Conservation (phyloP, 2,888 invertebrate species). For the Cephus rjabovi region DNA sequence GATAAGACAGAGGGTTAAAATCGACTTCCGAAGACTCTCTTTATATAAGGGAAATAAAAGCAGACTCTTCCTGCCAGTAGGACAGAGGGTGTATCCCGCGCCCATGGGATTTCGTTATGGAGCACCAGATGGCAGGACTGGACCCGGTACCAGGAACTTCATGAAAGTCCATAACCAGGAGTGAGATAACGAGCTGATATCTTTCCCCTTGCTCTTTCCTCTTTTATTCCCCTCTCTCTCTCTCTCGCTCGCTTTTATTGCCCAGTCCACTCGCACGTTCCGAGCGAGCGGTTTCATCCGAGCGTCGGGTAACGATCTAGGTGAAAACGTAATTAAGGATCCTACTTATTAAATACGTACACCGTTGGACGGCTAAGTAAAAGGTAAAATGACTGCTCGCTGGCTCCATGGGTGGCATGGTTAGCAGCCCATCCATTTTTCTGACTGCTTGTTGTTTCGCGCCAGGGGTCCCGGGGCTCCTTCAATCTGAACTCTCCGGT, state of each 20-base stretch:
- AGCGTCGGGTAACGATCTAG: slow-evolving; percentile 20
- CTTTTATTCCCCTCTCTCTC: no score
- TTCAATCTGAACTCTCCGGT: slow-evolving; percentile 39
- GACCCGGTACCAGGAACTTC: not conserved
- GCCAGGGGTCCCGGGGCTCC: slow-evolving; percentile 58
- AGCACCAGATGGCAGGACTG: not conserved
- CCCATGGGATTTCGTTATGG: not conserved
- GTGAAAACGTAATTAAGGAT: slow-evolving; percentile 49
- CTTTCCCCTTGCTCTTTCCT: not conserved
- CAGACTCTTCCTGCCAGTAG: not conserved
- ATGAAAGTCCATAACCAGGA: not conserved
- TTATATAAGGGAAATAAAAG: not conserved
- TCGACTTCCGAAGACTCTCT: not conserved
- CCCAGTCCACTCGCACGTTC: not conserved
- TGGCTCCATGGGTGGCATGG: slow-evolving; percentile 64
- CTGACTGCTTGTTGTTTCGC: slow-evolving; percentile 65
- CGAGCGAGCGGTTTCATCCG: not conserved
- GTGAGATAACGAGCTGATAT: not conserved
- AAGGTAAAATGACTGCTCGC: slow-evolving; percentile 52
- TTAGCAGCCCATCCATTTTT: slow-evolving; percentile 67
- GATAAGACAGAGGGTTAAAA: not conserved
- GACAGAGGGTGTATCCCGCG: not conserved
- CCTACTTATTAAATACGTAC: slow-evolving; percentile 40
- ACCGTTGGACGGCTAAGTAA: slow-evolving; percentile 28
- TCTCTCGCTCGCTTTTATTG: not conserved